These are phyloP conservation scores for Listronotus oregonensis DNA, from an alignment of 1,140 invertebrate genomes.

Conservation along the genomic window DNA sequence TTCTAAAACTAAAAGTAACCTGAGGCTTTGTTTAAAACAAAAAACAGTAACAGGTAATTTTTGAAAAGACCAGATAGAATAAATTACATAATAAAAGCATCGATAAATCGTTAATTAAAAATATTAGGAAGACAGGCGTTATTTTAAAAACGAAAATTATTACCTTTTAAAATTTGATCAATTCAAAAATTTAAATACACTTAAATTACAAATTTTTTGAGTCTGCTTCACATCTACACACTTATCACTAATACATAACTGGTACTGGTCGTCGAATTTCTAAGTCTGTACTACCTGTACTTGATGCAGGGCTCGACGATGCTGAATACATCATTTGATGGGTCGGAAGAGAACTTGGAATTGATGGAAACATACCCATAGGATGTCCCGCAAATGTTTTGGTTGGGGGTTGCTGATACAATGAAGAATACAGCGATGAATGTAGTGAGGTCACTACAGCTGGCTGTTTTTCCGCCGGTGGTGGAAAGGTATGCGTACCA, in stretches of 20 bases:
- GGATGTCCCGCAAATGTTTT: slow-evolving; percentile 50
- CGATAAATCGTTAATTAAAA: neutral
- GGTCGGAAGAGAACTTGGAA: slow-evolving; percentile 52
- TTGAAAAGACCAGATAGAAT: too few species aligned
- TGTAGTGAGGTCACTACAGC: slow-evolving; percentile 61
- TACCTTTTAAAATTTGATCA: slow-evolving; percentile 5
- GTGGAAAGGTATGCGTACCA: slow-evolving; percentile 45
- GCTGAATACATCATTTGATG: slow-evolving; percentile 56
- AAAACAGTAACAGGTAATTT: too few species aligned
- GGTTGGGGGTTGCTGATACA: slow-evolving; percentile 55
- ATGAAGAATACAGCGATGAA: slow-evolving; percentile 67
- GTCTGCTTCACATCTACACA: slow-evolving; percentile 46
- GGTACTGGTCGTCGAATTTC: slow-evolving; percentile 63
- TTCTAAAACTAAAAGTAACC: neutral
- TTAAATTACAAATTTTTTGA: slow-evolving; percentile 22
- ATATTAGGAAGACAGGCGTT: neutral
- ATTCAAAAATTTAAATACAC: slow-evolving; percentile 2
- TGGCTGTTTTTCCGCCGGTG: slow-evolving; percentile 53
- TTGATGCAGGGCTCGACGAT: slow-evolving; percentile 58
- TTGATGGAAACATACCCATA: slow-evolving; percentile 43
- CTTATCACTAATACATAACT: slow-evolving; percentile 59
- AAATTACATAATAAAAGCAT: too few species aligned
- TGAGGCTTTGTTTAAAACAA: neutral
- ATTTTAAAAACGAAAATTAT: neutral
- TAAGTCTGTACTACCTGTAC: slow-evolving; percentile 56